phyloP scores from a whole-genome alignment of 2,113 vertebrate genomes.

The Setophaga coronata region DNA sequence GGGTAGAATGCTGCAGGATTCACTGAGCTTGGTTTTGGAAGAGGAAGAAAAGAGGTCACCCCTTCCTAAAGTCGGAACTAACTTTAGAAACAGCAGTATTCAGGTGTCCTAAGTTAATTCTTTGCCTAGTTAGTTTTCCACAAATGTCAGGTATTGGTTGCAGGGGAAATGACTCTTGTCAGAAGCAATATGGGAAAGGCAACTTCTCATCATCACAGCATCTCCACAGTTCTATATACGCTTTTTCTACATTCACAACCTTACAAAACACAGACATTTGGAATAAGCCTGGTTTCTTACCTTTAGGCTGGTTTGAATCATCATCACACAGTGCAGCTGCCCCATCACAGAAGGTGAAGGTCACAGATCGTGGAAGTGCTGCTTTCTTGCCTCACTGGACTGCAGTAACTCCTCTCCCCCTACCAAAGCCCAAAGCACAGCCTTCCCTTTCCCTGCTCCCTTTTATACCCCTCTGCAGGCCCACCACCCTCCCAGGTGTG shows the following conservation, averaged over 20 bases:
- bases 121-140: not conserved
- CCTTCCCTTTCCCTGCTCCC: not conserved
- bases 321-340: accelerated
- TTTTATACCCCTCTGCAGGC: not conserved
- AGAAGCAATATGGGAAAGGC: not conserved
- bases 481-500: not conserved
- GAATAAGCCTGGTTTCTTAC: not conserved
- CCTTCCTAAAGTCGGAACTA: not conserved
- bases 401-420: not conserved
- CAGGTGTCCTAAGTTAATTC: not conserved
- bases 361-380: not conserved
- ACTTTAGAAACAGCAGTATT: not conserved
- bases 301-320: not conserved
- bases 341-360: not conserved
- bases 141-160: not conserved
- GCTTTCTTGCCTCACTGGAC: not conserved
- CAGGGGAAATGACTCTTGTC: not conserved
- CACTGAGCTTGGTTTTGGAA: not conserved
- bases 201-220: not conserved
- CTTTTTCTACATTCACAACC: not conserved
- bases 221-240: not conserved
- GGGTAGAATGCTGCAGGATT: not conserved
- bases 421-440: not conserved
- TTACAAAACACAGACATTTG: not conserved
- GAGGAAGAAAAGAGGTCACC: not conserved